Evolutionary conservation across 1,140 invertebrate genomes (phyloP), one percentile per base, ranked within the genome.

Genomic region (Musca domestica): DNA sequence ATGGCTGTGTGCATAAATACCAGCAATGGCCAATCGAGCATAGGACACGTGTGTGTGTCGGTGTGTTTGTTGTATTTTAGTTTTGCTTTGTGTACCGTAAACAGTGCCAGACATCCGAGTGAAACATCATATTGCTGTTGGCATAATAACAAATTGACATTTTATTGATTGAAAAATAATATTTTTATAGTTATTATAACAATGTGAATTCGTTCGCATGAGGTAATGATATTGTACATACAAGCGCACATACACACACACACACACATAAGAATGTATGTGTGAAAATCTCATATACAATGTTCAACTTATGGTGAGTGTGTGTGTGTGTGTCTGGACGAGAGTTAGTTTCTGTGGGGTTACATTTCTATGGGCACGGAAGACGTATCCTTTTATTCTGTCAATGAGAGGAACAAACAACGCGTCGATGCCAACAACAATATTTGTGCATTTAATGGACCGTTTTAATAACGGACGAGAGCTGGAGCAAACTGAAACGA

Each of bases 81-180:
- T 30, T 30, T 30, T 30, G 27, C 27, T 30, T 27, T 58, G 25
- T 58, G 54, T 58, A 58, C 19, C 27, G 54, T 58, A 58, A 58
- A 58, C 54, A 58, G 54, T 58, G 25, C 17, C 54, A 58, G 54
- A 58, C 54, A 58, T 27, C 54, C 27, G 54, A 58, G 54, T 58
- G 14, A 58, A 58, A 58, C 25, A 58, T 58, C 54, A 58, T 9
- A 30, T 58, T 58, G 54, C 54, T 58, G 27, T 30, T 58, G 54
- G 54, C 54, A 58, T 58, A 27, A 58, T 58, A 58, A 58, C 54
- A 58, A 58, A 58, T 58, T 58, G 54, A 58, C 54, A 58, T 58
- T 58, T 58, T 58, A 58, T 58, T 58, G 54, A 58, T 58, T 58
- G 54, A 23, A 58, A 58, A 58, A 58, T 58, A 58, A 58, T 58